Percentiles rank a stretch among this genome's conserved stretches.
Conservation (phyloP, 1,140 invertebrate genomes). For the Drosophila watanabei region DNA sequence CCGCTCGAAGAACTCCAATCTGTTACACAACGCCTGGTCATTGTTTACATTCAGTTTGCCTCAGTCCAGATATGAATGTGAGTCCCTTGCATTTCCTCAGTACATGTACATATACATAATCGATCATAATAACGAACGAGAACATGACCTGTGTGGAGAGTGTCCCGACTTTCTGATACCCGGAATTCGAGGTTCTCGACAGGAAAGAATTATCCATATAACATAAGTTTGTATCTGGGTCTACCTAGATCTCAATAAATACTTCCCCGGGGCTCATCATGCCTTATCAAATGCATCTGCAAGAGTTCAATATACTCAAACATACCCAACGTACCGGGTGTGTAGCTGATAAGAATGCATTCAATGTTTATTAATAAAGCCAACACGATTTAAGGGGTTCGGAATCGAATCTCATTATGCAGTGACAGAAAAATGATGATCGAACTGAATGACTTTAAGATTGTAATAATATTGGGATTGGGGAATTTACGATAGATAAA, state of each 20-base stretch:
- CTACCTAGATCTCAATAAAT: not conserved
- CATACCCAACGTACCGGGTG: not conserved
- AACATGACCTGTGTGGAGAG: not conserved
- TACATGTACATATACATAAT: constrained; percentile 5
- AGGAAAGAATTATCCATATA: not conserved
- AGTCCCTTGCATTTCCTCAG: constrained; percentile 3
- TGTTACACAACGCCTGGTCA: constrained; percentile 67
- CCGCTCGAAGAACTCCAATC: constrained; percentile 43
- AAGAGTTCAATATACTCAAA: constrained; percentile 15
- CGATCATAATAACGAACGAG: constrained; percentile 1
- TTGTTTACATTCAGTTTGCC: constrained; percentile 59
- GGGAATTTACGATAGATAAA: not conserved
- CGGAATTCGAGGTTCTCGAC: not conserved
- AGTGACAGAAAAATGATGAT: not conserved
- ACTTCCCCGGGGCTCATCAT: not conserved
- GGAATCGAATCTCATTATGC: not conserved
- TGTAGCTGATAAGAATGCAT: constrained; percentile 29
- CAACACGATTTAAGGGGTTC: constrained; percentile 12
- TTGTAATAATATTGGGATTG: not conserved
- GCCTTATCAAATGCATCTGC: not conserved
- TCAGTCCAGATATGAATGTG: constrained; percentile 17
- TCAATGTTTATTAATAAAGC: constrained; percentile 25
- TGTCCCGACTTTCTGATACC: constrained; percentile 16
- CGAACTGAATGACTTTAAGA: not conserved
- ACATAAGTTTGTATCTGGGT: not conserved